A percentile compares a stretch with the other conserved stretches of the same genome.
These are phyloP conservation scores for Aldrovandia affinis DNA, from an alignment of 2,797 vertebrate genomes.

Conservation along the genomic window DNA sequence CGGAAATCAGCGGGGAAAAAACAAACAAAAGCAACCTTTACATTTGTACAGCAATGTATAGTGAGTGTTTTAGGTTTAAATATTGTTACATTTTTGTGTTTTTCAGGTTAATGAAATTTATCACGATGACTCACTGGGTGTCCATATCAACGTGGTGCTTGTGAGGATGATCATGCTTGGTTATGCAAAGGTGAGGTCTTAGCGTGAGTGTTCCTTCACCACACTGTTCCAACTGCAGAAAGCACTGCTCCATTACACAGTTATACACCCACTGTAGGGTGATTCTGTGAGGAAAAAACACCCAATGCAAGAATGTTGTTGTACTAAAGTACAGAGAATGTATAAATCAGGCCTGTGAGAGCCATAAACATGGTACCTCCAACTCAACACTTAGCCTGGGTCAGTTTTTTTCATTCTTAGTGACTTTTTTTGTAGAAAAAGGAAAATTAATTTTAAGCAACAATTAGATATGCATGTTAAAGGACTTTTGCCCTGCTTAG, in stretches of 20 bases:
- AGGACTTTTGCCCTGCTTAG: neutral
- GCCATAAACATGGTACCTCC: neutral
- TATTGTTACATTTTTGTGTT: neutral
- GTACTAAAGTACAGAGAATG: neutral
- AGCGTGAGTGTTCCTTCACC: neutral
- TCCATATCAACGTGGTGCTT: slow-evolving; percentile 95
- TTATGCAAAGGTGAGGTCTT: slow-evolving; percentile 87
- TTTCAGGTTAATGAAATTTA: slow-evolving; percentile 97
- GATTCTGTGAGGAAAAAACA: slow-evolving; percentile 13
- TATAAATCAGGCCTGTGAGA: neutral
- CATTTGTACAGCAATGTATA: neutral
- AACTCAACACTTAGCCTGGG: neutral
- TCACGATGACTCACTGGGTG: slow-evolving; percentile 92
- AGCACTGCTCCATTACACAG: neutral
- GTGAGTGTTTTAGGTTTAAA: neutral
- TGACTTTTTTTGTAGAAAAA: neutral
- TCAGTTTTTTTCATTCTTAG: neutral
- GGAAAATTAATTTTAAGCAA: too few species aligned
- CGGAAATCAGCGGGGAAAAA: neutral
- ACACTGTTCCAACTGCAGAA: neutral
- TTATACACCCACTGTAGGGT: neutral
- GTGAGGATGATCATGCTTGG: slow-evolving; percentile 98
- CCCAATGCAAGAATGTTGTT: neutral
- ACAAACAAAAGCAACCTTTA: neutral
- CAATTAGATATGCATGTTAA: neutral